Evolutionary conservation across 2,888 invertebrate species (phyloP), one percentile per base, ranked within the genome.

Genomic region (Sclerodermus sp.): DNA sequence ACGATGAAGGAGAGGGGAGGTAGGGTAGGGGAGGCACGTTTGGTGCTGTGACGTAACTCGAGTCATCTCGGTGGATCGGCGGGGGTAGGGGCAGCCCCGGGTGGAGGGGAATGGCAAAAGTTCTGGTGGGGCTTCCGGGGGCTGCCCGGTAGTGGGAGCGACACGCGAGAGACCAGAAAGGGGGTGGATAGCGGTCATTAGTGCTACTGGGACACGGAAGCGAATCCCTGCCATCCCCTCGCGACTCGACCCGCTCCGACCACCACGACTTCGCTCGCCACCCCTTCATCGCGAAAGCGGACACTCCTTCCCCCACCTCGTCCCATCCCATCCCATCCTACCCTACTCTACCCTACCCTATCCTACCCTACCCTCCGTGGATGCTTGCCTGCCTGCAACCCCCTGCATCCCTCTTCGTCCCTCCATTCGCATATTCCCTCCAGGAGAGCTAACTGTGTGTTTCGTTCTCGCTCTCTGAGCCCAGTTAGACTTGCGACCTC

Each of bases 181-280:
- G 58, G 58, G 59, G 56, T 60, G 64, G 62, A 58, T 68, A 61
- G 59, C 60, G 65, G 70, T 72, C 71, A 73, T 73, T 71, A 73
- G 73, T 72, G 72, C 69, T 67, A 73, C 64, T 73, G 68, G 72
- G 72, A 69, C 73, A 71, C 69, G 70, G 65, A 66, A 66, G 64
- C 62, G 62, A 58, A 58, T 64, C 62, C 62, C 57, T 62, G 57
- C 56, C 42, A 43, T 45, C 46, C 45, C 45, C 45, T 45, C 42
- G 29, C 8, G 3, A 3, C 23, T 8, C 23, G 8, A 23, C 23
- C 23, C 23, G 8, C 23, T 8, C 23, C 23, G 23, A 23, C 23
- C 4, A 8, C 4, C 34, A 10, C 4, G 12, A 13, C 49, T 45
- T 49, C 45, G 34, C 37, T 5, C 17, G 15, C 42, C 37, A 41